phyloP scores from a whole-genome alignment of 2,113 vertebrate genomes.

The Helogale parvula region DNA sequence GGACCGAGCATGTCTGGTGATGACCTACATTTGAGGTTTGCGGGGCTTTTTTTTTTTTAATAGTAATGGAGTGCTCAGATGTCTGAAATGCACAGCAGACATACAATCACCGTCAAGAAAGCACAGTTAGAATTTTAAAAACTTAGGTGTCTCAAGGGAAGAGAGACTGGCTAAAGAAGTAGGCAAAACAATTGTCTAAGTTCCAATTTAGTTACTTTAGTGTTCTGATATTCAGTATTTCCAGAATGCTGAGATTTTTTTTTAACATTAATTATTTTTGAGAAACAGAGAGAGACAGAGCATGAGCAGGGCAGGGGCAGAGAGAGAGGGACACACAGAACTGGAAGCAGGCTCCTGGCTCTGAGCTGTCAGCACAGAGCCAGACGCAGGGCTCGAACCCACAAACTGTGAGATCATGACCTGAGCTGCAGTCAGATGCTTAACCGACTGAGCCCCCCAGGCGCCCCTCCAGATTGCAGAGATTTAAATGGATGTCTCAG shows the following conservation, averaged over 20 bases:
- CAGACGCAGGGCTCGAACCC: no score
- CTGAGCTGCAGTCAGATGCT: no score
- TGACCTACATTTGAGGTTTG: slow-evolving; percentile 57
- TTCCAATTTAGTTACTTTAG: slow-evolving; percentile 26
- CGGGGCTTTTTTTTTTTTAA: not conserved
- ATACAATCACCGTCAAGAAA: not conserved
- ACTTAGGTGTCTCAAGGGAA: slow-evolving; percentile 60
- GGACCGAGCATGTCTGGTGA: not conserved
- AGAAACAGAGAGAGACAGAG: no score
- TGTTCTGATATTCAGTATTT: not conserved
- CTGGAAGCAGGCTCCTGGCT: no score
- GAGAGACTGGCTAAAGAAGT: slow-evolving; percentile 21
- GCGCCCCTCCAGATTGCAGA: not conserved
- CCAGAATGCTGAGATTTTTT: no score
- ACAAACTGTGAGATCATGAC: no score
- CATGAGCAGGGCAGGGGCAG: no score
- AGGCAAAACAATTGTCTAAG: slow-evolving; percentile 25
- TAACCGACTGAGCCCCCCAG: no score
- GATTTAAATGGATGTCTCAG: slow-evolving; percentile 37
- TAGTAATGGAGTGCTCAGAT: not conserved
- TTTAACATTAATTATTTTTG: no score
- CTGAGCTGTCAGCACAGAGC: no score
- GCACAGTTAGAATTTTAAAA: slow-evolving; percentile 10
- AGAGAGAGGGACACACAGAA: no score
- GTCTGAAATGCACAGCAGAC: slow-evolving; percentile 58